A percentile compares a stretch with the other conserved stretches of the same genome.
Conservation (phyloP, 2,113 vertebrate genomes). For the Zosterops pallidus region DNA sequence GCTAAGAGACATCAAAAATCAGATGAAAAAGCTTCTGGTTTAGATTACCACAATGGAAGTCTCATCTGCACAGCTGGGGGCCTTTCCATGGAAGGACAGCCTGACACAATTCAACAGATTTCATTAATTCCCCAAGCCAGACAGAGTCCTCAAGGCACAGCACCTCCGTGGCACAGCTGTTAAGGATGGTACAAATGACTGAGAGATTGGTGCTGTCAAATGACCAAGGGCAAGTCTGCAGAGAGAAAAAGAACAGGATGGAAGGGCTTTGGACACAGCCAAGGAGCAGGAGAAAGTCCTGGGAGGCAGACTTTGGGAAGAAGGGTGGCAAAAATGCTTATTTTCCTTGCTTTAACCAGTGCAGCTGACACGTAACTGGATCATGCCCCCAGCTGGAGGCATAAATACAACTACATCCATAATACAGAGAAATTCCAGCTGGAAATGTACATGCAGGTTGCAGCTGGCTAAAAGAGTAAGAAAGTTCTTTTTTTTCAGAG, state of each 20-base stretch:
- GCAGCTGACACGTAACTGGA: not conserved
- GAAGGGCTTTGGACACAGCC: not conserved
- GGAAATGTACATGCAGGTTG: accelerated
- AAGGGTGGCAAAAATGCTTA: not conserved
- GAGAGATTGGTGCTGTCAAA: not conserved
- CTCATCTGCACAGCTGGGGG: not conserved
- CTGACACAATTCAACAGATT: not conserved
- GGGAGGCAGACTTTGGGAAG: not conserved
- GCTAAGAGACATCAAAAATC: not conserved
- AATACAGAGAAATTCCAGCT: not conserved
- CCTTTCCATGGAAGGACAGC: not conserved
- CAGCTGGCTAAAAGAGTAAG: not conserved
- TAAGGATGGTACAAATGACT: not conserved
- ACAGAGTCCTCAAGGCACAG: not conserved
- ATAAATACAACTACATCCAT: not conserved
- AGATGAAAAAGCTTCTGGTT: not conserved
- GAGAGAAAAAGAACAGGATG: not conserved
- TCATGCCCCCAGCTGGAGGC: not conserved
- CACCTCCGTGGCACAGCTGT: not conserved
- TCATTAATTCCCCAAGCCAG: not conserved
- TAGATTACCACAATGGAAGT: not conserved
- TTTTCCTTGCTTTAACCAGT: not conserved
- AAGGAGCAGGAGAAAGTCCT: not conserved
- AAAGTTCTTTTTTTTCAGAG: not conserved
- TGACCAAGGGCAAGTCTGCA: not conserved